These are phyloP conservation scores for Coracopsis vasa DNA, from an alignment of 2,113 vertebrate genomes.

Conservation along the genomic window DNA sequence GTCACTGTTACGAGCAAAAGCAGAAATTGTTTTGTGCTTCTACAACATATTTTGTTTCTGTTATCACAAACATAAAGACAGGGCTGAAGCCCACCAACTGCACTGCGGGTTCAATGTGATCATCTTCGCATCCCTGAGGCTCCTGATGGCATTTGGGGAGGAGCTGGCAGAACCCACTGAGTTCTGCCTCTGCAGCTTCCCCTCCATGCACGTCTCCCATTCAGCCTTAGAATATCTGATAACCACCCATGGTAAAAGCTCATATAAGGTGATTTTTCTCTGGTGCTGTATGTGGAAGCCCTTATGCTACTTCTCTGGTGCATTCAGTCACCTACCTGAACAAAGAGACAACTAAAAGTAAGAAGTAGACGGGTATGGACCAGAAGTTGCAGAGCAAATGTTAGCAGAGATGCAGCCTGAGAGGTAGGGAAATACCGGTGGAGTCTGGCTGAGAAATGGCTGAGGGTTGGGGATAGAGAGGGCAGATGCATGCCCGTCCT, in stretches of 20 bases:
- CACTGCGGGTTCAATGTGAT: fast-evolving
- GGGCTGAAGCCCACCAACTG: neutral
- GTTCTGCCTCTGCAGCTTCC: neutral
- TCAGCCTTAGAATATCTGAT: neutral
- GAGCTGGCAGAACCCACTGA: neutral
- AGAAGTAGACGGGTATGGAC: neutral
- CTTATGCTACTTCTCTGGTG: fast-evolving
- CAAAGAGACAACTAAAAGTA: neutral
- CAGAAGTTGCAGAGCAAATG: neutral
- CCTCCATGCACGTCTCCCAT: neutral
- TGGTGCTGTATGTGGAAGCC: neutral
- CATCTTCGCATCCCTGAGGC: neutral
- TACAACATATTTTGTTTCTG: neutral
- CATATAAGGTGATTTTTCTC: neutral
- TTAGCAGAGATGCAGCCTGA: neutral
- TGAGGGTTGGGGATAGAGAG: neutral
- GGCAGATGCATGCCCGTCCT: neutral
- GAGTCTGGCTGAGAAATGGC: neutral
- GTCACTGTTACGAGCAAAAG: neutral
- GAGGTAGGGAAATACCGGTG: neutral
- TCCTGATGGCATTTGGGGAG: neutral
- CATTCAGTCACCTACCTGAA: neutral
- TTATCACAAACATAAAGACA: fast-evolving
- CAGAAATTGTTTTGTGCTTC: neutral
- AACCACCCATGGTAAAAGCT: neutral